Conservation (phyloP, 2,888 invertebrate genomes). For the Drosophila acutilabella region DNA sequence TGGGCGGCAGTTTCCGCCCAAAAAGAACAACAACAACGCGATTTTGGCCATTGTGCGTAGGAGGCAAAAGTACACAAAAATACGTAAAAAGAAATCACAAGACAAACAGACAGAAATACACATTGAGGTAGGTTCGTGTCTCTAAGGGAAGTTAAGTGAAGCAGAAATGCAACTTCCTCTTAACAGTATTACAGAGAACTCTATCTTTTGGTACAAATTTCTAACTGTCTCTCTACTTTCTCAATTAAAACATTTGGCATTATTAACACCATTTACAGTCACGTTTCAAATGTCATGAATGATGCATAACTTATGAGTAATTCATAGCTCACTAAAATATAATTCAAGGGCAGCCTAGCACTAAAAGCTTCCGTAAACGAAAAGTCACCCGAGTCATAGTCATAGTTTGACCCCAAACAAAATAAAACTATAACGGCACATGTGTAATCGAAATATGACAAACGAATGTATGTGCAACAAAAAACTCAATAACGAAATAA, state of each 20-base stretch:
- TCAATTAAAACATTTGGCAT: conserved; percentile 5
- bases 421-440: conserved; percentile 20
- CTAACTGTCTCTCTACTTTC: neutral
- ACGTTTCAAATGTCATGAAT: conserved; percentile 30
- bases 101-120: conserved; percentile 41
- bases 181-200: neutral
- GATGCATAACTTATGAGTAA: conserved; percentile 30
- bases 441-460: conserved; percentile 41
- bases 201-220: neutral
- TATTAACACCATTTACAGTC: conserved; percentile 1
- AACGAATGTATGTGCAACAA: conserved; percentile 21
- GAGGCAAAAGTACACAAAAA: conserved; percentile 9
- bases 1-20: conserved; percentile 34
- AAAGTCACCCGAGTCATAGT: conserved; percentile 38
- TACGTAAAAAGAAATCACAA: neutral
- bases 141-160: neutral
- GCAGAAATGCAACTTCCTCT: neutral
- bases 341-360: conserved; percentile 14
- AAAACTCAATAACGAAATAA: conserved; percentile 68
- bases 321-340: conserved; percentile 16
- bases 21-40: conserved; percentile 38
- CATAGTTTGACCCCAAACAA: conserved; percentile 50
- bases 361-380: conserved; percentile 67
- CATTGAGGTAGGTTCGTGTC: conserved; percentile 70
- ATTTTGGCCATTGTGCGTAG: conserved; percentile 65